phyloP scores from a whole-genome alignment of 2,797 vertebrate genomes.

The Limnodromus scolopaceus region DNA sequence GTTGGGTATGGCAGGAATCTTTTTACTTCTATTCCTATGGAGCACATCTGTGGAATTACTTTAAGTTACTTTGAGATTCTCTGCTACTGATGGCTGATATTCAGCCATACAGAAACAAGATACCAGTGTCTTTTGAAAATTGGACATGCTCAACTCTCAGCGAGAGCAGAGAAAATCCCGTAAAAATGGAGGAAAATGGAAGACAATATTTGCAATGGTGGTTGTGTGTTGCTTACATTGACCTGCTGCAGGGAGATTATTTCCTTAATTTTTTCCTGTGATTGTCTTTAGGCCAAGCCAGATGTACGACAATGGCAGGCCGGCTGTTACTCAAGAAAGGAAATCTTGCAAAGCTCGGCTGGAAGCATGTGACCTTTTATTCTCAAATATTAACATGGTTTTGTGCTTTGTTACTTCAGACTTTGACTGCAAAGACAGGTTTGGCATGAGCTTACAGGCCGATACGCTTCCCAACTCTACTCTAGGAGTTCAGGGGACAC shows the following conservation, averaged over 20 bases:
- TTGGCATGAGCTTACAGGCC: neutral
- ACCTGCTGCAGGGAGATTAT: neutral
- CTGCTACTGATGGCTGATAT: neutral
- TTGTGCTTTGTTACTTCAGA: slow-evolving; percentile 5
- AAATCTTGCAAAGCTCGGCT: slow-evolving; percentile 22
- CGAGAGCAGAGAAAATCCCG: neutral
- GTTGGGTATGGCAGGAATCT: neutral
- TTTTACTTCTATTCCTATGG: neutral
- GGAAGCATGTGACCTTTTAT: neutral
- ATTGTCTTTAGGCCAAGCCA: neutral
- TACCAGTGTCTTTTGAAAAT: neutral
- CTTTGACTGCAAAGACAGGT: neutral
- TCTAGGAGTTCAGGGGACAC: neutral
- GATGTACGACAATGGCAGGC: neutral
- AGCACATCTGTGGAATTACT: neutral
- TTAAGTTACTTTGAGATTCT: neutral
- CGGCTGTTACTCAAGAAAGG: neutral
- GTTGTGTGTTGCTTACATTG: neutral
- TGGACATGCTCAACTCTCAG: neutral
- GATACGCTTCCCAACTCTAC: neutral
- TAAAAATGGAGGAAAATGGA: neutral
- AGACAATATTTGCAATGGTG: neutral
- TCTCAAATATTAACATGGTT: neutral
- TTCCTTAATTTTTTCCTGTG: neutral
- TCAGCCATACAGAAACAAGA: neutral